Percentiles rank a stretch among this genome's conserved stretches.
Evolutionary conservation across 2,113 vertebrate species (phyloP).

Genomic region (Merops nubicus): DNA sequence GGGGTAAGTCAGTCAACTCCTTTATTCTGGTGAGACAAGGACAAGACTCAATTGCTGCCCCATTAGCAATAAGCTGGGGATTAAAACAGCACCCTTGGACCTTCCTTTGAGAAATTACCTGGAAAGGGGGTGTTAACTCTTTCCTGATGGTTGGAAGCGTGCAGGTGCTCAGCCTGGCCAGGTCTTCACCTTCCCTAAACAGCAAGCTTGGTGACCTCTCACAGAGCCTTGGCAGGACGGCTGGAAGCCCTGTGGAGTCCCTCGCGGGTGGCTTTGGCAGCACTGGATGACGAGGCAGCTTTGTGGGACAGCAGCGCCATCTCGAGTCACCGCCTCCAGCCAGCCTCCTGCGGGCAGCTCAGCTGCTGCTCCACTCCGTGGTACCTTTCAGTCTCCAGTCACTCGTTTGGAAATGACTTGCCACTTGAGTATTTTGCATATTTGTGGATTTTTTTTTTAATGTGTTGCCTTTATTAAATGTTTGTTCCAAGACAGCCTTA

Average conservation of each 20-base stretch:
- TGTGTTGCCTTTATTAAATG: conserved; percentile 49
- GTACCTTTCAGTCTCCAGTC: neutral
- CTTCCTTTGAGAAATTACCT: neutral
- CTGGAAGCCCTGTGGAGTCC: neutral
- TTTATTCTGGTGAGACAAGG: neutral
- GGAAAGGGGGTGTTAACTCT: neutral
- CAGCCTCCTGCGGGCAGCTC: neutral
- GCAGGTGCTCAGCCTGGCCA: neutral
- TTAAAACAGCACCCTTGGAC: accelerated
- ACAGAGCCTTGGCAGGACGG: neutral
- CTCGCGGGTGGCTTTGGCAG: neutral
- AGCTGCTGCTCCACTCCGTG: neutral
- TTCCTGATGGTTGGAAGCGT: neutral
- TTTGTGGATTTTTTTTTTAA: neutral
- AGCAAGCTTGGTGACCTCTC: neutral
- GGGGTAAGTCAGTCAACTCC: neutral
- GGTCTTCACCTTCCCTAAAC: neutral
- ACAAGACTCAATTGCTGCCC: neutral
- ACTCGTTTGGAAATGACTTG: neutral
- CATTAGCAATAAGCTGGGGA: neutral
- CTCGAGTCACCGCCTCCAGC: neutral
- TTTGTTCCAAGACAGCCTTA: conserved; percentile 13
- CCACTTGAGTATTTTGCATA: neutral
- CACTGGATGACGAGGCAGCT: neutral
- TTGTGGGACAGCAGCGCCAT: conserved; percentile 19